Evolutionary conservation across 2,113 vertebrate genomes (phyloP), one percentile per base, ranked within the genome.

Genomic region (Pseudorhombus dupliciocellatus): DNA sequence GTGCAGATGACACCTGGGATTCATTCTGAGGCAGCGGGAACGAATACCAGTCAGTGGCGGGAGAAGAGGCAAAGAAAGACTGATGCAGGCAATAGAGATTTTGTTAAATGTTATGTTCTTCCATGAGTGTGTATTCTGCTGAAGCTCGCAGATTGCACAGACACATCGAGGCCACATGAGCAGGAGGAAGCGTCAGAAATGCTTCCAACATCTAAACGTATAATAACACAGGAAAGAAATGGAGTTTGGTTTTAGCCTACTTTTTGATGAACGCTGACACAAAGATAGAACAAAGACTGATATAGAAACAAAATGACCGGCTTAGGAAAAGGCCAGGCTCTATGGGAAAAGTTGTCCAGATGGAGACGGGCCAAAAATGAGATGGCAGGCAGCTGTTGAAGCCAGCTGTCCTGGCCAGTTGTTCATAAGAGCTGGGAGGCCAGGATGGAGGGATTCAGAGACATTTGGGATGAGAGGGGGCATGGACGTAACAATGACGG

Each of bases 401-500:
- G 67, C 59, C 86, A 88, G 86, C 84, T 87, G 85, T 73, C 66
- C 28, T 0, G 46, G 59, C 77, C 83, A 90, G 85, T 84, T 87
- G 80, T 83, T 81, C 78, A 72, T 20, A 87, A 46, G 54, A 60
- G 65, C 56, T 46, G 31, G 51, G 66, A 62, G 80, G 75, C 63
- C 77, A 70, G 75, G 75, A 67, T 28, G 63, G 68, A 76, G 57
- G 79, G 73, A 83, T 81, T 67, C 89, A 91, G 90, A 93, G 90
- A 91, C 84, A 74, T 86, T 84, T 73, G 21, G 59, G 48, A 51
- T 58, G 21, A 2, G 59, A 37, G 24, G 31, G 61, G 46, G 25
- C 54, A 1, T 1, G 34, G 64, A 48, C 77, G 55, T 60, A 56
- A 80, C 62, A 72, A 79, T 7, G 64, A 69, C 22, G 12, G 58